These are phyloP conservation scores for Synergus japonicus DNA, from an alignment of 2,888 invertebrate species.

Conservation along the genomic window DNA sequence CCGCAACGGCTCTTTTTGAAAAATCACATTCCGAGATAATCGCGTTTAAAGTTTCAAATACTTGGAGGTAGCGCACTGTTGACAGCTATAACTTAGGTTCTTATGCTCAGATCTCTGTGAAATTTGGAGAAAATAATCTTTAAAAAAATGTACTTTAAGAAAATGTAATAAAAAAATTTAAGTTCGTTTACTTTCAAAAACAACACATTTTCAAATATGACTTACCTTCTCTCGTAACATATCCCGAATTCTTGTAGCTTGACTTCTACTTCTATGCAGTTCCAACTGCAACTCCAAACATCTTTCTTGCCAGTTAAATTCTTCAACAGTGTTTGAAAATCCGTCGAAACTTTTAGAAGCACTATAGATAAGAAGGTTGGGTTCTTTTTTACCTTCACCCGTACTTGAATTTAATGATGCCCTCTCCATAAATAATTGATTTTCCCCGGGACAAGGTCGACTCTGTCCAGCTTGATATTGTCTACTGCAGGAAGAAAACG, in stretches of 20 bases:
- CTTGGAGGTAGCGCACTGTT: too few relatives aligned
- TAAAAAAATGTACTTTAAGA: too few relatives aligned
- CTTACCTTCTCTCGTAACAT: constrained; percentile 93
- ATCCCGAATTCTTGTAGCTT: constrained; percentile 91
- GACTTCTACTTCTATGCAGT: constrained; percentile 90
- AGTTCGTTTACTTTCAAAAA: background rate
- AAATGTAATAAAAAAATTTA: too few relatives aligned
- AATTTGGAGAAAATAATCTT: too few relatives aligned
- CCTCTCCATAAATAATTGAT: constrained; percentile 46
- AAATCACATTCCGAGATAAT: too few relatives aligned
- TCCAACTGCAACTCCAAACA: constrained; percentile 92
- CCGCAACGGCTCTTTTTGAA: too few relatives aligned
- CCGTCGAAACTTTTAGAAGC: constrained; percentile 74
- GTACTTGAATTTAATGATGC: constrained; percentile 41
- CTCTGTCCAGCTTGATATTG: constrained; percentile 56
- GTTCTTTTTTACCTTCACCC: constrained; percentile 72
- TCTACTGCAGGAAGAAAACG: constrained; percentile 63
- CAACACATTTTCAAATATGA: background rate
- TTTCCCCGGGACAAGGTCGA: constrained; percentile 48
- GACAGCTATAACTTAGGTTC: too few relatives aligned
- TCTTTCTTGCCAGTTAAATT: constrained; percentile 92
- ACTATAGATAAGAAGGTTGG: constrained; percentile 63
- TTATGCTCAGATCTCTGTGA: too few relatives aligned
- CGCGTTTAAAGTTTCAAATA: too few relatives aligned
- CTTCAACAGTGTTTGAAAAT: constrained; percentile 71